These are phyloP conservation scores for Morus bassanus DNA, from an alignment of 2,797 vertebrate genomes.

Conservation along the genomic window DNA sequence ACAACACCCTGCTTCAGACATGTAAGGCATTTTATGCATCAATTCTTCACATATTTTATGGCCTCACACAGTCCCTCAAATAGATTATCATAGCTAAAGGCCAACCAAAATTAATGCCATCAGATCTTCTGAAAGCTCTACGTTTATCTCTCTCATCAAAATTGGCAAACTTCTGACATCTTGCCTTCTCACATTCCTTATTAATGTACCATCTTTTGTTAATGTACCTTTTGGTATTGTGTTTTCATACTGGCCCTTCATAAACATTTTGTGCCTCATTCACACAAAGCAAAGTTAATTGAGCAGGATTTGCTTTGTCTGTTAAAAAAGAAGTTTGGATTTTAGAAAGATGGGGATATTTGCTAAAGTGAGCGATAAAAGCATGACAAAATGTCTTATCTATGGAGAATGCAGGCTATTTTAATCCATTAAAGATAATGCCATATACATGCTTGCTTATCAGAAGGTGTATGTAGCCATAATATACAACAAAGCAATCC, in stretches of 20 bases:
- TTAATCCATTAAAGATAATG: not conserved
- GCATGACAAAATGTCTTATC: not conserved
- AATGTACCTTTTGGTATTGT: not conserved
- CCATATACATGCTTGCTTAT: not conserved
- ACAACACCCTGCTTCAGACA: not conserved
- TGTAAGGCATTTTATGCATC: not conserved
- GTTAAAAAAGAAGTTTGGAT: not conserved
- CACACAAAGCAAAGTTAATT: not conserved
- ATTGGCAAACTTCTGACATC: not conserved
- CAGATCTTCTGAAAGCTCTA: not conserved
- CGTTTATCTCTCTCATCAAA: not conserved
- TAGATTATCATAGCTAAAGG: not conserved
- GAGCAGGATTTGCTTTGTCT: not conserved
- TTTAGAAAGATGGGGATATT: not conserved
- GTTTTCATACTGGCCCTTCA: not conserved
- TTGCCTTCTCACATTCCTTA: not conserved
- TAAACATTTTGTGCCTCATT: not conserved
- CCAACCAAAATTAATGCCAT: not conserved
- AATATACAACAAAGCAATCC: not conserved
- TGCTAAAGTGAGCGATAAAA: not conserved
- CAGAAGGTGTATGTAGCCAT: not conserved
- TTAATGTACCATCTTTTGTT: not conserved
- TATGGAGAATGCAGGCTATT: not conserved
- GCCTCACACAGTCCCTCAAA: not conserved
- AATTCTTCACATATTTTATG: not conserved